Base-by-base conservation (phyloP, 2,888 invertebrate genomes). In the Kuschelorhynchus macadamiae region DNA sequence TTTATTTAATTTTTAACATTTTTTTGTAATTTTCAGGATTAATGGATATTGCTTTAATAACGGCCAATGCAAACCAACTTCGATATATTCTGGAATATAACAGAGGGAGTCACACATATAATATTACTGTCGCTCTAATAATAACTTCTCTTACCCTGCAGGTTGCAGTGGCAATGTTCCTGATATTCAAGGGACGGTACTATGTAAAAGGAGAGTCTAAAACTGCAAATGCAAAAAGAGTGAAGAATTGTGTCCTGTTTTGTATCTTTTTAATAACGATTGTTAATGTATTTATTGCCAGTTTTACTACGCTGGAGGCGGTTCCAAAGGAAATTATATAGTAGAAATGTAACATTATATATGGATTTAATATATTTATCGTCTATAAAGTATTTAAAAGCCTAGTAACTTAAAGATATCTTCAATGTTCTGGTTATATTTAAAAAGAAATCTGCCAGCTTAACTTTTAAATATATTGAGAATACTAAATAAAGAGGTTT, bases 21-120 rank as follows among this genome's bases (percentile, higher is more conserved):
- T n/a, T n/a, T n/a, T n/a, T n/a, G n/a, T n/a, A n/a, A n/a, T 67
- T 77, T 80, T 16, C 74, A 84, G 90, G 91, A 20, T 88, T 91
- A 86, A 89, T 91, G 89, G 91, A 91, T 75, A 87, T 91, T 36
- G 90, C 91, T 0, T 80, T 91, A 36, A 85, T 91, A 47, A 90
- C 90, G 2, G 90, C 91, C 0, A 91, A 91, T 79, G 90, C 90
- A 0, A 90, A 90, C 79, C 91, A 91, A 74, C 81, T 91, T 55
- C 86, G 90, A 52, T 91, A 89, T 76, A 80, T 91, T 32, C 83
- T 91, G 46, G 87, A 87, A 70, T 88, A 87, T 77, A 90, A 88
- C 72, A 81, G 84, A 2, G 77, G 84, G 25, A 87, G 88, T 56
- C 83, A 86, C 11, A 89, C 88, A 1, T 91, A 86, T 77, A 85